Base-by-base conservation (phyloP, 2,113 vertebrate genomes). In the Nicator chloris region DNA sequence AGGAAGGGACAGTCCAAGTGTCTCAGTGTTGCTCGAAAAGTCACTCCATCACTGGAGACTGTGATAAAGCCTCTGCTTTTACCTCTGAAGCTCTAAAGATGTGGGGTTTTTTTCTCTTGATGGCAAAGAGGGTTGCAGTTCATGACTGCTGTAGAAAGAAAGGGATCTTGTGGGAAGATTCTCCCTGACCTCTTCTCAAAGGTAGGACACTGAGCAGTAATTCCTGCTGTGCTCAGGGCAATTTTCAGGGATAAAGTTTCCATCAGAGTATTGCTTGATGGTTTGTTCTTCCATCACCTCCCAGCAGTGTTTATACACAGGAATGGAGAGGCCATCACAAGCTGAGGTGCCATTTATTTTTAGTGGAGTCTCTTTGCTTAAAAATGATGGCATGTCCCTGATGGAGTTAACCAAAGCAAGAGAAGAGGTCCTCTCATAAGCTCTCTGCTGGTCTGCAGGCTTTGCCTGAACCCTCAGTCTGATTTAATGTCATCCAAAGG, bases 181-280 rank as follows among this genome's bases (percentile, higher is more conserved):
- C 53, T 76, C 17, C 39, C 54, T 59, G 54, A 83, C 18, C 63
- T 44, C 66, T 87, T 89, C 90, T 85, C 84, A 93, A 80, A 92
- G 63, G 78, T 65, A 50, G 86, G 66, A 64, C 35, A n/a, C 81
- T 31, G 64, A 92, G 54, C 59, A 56, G 70, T 72, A 65, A 70
- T 33, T 82, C 90, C 80, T 93, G 88, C 82, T 92, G 92, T 92
- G 83, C 69, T 77, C 33, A 68, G 83, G 83, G 83, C 39, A 82
- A 33, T 83, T 77, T 95, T 88, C 71, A 68, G 79, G 87, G 76
- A 79, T 89, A 75, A 94, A 56, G 71, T 95, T 95, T 86, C 87
- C 76, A 49, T 73, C 2, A 5, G 78, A 39, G 30, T 77, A 61
- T 79, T 82, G 53, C 81, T 76, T 50, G 80, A 26, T 1, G 6